Percentiles rank a stretch among this genome's conserved stretches.
phyloP scores from a whole-genome alignment of 2,888 invertebrate genomes.

The Cosmopolites sordidus region DNA sequence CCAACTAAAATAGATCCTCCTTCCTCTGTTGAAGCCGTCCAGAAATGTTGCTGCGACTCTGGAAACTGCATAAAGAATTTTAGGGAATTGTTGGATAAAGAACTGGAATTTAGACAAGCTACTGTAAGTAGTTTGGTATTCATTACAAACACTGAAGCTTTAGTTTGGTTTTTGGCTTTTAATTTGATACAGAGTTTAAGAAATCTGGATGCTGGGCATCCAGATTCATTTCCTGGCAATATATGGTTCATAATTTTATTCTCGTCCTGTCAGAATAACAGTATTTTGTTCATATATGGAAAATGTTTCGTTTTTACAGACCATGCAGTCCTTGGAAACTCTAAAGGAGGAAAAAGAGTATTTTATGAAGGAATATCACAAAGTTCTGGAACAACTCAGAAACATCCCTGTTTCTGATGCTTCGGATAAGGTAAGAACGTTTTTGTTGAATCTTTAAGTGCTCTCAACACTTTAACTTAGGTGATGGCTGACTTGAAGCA shows the following conservation, averaged over 20 bases:
- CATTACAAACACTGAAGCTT: too few species aligned
- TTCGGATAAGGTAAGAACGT: slow-evolving; percentile 39
- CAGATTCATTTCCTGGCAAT: too few species aligned
- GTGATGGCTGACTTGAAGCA: slow-evolving; percentile 32
- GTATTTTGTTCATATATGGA: too few species aligned
- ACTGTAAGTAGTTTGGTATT: slow-evolving; percentile 25
- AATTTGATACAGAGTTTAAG: too few species aligned
- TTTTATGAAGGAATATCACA: slow-evolving; percentile 51
- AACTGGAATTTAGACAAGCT: slow-evolving; percentile 35
- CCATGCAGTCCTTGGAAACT: slow-evolving; percentile 33
- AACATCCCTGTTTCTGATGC: slow-evolving; percentile 37
- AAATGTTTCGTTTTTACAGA: slow-evolving; percentile 27
- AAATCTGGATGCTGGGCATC: too few species aligned
- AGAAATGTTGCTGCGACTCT: slow-evolving; percentile 35
- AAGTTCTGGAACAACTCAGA: slow-evolving; percentile 45
- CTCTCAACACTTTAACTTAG: background rate
- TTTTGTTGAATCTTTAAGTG: background rate
- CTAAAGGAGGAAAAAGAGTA: slow-evolving; percentile 49
- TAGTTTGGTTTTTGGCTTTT: too few species aligned
- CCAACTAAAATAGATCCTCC: slow-evolving; percentile 1
- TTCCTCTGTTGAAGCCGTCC: background rate
- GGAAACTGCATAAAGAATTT: slow-evolving; percentile 35
- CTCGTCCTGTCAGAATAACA: too few species aligned
- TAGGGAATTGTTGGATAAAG: slow-evolving; percentile 37
- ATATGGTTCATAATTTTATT: too few species aligned